Evolutionary conservation across 35 echinoderm and acorn worm species (phyloP), one percentile per base, ranked within the genome.

Genomic region (Heliocidaris erythrogramma): DNA sequence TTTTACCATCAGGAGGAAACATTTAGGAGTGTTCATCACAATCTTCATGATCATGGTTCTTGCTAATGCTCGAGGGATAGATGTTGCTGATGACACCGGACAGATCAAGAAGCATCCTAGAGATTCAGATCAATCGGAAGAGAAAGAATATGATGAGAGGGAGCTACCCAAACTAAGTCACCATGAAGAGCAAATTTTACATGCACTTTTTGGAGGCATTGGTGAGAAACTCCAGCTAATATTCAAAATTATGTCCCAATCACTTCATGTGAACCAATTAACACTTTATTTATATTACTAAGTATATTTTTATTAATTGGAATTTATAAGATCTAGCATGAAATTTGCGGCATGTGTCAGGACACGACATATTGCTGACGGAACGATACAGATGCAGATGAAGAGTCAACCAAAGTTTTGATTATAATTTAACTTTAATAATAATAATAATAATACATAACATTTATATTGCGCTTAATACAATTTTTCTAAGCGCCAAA

Each of bases 161-260:
- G 49, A n/a, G 49, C 42, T 92, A 30, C 90, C 21, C 4, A 31
- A 61, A 78, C 59, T 84, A 2, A 94, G 71, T 94, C 30, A 85
- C 1, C 32, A 86, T 32, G 94, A 94, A 31, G 32, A 42, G 49
- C n/a, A 87, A 48, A 47, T 94, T 9, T 31, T 94, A 49, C 61
- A 88, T 52, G 94, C 94, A 87, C 69, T 94, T 13, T 88, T 94
- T 50, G 94, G 94, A 31, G 94, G 94, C 13, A 94, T 94, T 86
- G 94, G 94, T 94, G n/a, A 85, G 93, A 18, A 93, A 93, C 59
- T 93, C 5, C 7, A 16, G 10, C n/a, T 59, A 31, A 56, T 13
- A 52, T 27, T 8, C 47, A 6, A 0, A 21, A 92, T n/a, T 30
- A 92, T 8, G 48, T 32, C 9, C 21, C 5, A 29, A 32, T 52